Evolutionary conservation across 2,888 invertebrate species (phyloP), one percentile per base, ranked within the genome.

Genomic region (Melanophora roralis): DNA sequence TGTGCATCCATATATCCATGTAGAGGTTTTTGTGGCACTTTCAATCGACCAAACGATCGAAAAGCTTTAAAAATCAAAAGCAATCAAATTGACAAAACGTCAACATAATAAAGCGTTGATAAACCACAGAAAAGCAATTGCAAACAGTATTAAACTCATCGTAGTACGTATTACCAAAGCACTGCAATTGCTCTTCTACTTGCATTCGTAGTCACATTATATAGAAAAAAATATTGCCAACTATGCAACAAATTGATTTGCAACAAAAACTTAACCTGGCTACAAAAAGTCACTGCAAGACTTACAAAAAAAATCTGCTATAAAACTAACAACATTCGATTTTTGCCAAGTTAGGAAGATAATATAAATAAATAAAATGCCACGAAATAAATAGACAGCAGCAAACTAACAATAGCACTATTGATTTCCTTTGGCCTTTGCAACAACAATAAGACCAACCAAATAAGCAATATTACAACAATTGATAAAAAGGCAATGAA

Each of bases 41-140:
- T 80, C 72, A 76, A 80, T 76, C 72, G 76, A 76, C 72, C 76
- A 73, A 80, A 73, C 76, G 80, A 80, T 76, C 80, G 75, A 75
- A 75, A 68, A 73, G 69, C 72, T 78, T 78, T 78, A 81, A 82
- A 85, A 87, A 86, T 86, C 86, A 86, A 86, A 85, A 85, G 86
- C 86, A 87, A 86, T 87, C 87, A 86, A 86, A 86, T 87, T 87
- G 87, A 87, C 87, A 87, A 86, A 87, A 86, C 85, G 87, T 87
- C 87, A 87, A 84, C 84, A 84, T 85, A 87, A 86, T 87, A 85
- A 87, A 86, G 87, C 87, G 86, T 85, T 86, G 87, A 86, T 86
- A 86, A 86, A 85, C 85, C 85, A 83, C 86, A 86, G 81, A 78
- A 78, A 78, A 81, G 74, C 81, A 81, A 81, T 78, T 78, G 78